Evolutionary conservation across 2,888 invertebrate species (phyloP), one percentile per base, ranked within the genome.

Genomic region (Poecilobothrus nobilitatus): DNA sequence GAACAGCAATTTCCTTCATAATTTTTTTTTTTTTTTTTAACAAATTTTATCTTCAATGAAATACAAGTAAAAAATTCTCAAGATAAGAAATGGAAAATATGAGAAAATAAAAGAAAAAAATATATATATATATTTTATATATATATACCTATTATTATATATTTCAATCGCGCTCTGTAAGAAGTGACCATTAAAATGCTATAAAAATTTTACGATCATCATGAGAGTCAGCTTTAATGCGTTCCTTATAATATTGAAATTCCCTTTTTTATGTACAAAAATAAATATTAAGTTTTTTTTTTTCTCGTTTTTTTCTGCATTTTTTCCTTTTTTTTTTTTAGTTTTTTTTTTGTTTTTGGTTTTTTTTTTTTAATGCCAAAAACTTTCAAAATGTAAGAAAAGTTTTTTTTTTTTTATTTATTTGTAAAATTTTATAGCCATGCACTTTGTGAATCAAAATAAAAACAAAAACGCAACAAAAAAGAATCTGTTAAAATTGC

Each of bases 131-230:
- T 37, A 37, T n/a, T n/a, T n/a, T n/a, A n/a, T n/a, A n/a, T n/a
- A n/a, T n/a, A n/a, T n/a, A n/a, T n/a, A n/a, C n/a, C n/a, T n/a
- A n/a, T n/a, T n/a, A n/a, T n/a, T n/a, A n/a, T 37, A 37, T 37
- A 37, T 37, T 53, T 53, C 18, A 18, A 53, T 12, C 53, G 53
- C 53, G 53, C 53, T 9, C 41, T 18, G 53, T 53, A 53, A 18
- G 53, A 15, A 53, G 18, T 53, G 53, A 18, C 18, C 18, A 53
- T 53, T 18, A 53, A 53, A 53, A 53, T 53, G 53, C 18, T 18
- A 53, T 53, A 53, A 53, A 53, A 53, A 18, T 53, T 53, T 53
- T 53, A 53, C 53, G 53, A 53, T 53, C 53, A 53, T 18, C 53
- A 53, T 18, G n/a, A 53, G 53, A 53, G 53, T 53, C 53, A 18